Percentiles rank a stretch among this genome's conserved stretches.
phyloP scores from a whole-genome alignment of 1,140 invertebrate species.

The Tetragnatha versicolor region DNA sequence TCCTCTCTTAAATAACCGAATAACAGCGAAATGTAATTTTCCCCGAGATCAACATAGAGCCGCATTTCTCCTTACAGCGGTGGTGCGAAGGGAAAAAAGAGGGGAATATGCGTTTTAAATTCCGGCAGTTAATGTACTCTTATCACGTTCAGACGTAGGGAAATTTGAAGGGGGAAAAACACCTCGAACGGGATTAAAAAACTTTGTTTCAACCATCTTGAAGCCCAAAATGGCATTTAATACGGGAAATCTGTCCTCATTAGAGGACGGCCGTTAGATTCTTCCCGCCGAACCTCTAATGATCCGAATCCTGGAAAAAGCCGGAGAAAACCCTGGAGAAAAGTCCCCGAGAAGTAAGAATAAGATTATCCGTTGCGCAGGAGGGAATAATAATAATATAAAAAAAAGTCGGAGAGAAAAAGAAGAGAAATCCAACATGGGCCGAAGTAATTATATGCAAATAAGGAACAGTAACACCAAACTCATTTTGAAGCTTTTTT shows the following conservation, averaged over 20 bases:
- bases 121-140: slow-evolving; percentile 44
- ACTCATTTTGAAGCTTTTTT: slow-evolving; percentile 49
- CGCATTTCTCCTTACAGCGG: not conserved
- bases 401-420: not conserved
- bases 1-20: not conserved
- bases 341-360: slow-evolving; percentile 13
- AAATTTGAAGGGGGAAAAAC: not conserved
- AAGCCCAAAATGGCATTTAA: slow-evolving; percentile 45
- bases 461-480: slow-evolving; percentile 48
- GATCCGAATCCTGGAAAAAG: slow-evolving; percentile 37
- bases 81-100: slow-evolving; percentile 4
- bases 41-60: not conserved
- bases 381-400: not conserved
- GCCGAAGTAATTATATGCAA: slow-evolving; percentile 51
- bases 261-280: slow-evolving; percentile 20
- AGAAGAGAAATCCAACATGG: slow-evolving; percentile 27
- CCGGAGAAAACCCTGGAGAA: slow-evolving; percentile 21
- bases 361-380: slow-evolving; percentile 30
- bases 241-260: slow-evolving; percentile 51
- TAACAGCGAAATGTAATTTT: slow-evolving; percentile 29
- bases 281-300: slow-evolving; percentile 34
- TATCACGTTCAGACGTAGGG: slow-evolving; percentile 21
- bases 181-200: too few species aligned
- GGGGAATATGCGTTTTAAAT: slow-evolving; percentile 24
- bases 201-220: slow-evolving; percentile 20